Conservation (phyloP, 2,113 vertebrate species). For the Poeciliopsis occidentalis region DNA sequence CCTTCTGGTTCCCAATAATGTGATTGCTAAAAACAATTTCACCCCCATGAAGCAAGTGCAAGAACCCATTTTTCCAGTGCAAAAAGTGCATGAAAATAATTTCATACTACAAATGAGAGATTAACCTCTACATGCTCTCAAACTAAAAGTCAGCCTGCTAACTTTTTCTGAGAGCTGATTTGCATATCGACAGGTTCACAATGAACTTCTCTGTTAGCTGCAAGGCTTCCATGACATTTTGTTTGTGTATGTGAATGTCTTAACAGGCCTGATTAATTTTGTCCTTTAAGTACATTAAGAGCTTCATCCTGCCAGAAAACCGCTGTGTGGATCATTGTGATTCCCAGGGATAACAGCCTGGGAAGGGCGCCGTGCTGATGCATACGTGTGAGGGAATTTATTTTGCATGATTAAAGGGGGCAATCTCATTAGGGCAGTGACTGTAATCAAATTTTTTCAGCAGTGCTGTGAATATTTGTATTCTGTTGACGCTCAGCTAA, state of each 20-base stretch:
- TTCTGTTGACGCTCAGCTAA: conserved; percentile 14
- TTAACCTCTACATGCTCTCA: conserved; percentile 11
- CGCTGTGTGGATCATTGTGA: conserved; percentile 20
- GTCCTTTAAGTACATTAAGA: conserved; percentile 54
- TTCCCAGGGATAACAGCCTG: background rate
- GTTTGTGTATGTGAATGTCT: conserved; percentile 12
- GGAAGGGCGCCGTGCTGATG: background rate
- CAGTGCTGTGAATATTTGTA: conserved; percentile 31
- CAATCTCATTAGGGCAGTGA: conserved; percentile 47
- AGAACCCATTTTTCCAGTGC: conserved; percentile 4
- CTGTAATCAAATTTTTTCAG: conserved; percentile 34
- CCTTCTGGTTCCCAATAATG: background rate
- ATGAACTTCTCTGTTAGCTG: conserved; percentile 46
- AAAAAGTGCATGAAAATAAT: conserved; percentile 10
- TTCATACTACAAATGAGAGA: background rate
- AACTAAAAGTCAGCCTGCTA: conserved; percentile 10
- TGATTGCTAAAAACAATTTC: background rate
- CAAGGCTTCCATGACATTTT: conserved; percentile 40
- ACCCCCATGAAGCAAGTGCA: background rate
- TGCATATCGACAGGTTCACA: conserved; percentile 43
- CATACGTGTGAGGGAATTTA: conserved; percentile 13
- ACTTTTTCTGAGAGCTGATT: conserved; percentile 33
- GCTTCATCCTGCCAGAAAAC: conserved; percentile 21
- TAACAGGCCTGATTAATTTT: conserved; percentile 40
- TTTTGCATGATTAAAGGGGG: conserved; percentile 38